phyloP scores from a whole-genome alignment of 2,888 invertebrate genomes.

The Rhamphomyia laevipes region DNA sequence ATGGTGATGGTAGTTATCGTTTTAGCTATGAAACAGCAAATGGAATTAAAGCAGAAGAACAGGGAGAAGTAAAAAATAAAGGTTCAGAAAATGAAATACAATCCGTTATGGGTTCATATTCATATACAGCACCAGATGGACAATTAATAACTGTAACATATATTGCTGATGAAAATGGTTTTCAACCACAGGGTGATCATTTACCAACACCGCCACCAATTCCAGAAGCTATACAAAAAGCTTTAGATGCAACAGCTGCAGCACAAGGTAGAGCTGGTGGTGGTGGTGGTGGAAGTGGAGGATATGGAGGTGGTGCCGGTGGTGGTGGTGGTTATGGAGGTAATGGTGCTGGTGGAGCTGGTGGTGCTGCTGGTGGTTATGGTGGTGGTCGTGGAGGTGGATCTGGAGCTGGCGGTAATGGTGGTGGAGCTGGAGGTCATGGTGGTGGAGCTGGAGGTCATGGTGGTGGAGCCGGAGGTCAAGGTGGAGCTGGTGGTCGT shows the following conservation, averaged over 20 bases:
- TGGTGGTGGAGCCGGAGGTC: slow-evolving; percentile 15
- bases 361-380: slow-evolving; percentile 15
- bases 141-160: slow-evolving; percentile 48
- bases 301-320: slow-evolving; percentile 20
- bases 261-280: slow-evolving; percentile 26
- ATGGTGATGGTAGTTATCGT: slow-evolving; percentile 46
- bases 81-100: slow-evolving; percentile 45
- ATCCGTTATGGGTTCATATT: slow-evolving; percentile 47
- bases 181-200: slow-evolving; percentile 45
- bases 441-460: slow-evolving; percentile 16
- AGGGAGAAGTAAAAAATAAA: slow-evolving; percentile 48
- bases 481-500: slow-evolving; percentile 12
- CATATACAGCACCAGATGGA: slow-evolving; percentile 55
- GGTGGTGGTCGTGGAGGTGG: slow-evolving; percentile 15
- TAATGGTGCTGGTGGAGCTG: slow-evolving; percentile 19
- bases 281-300: slow-evolving; percentile 29
- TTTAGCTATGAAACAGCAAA: slow-evolving; percentile 52
- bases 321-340: slow-evolving; percentile 17
- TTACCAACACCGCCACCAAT: slow-evolving; percentile 53
- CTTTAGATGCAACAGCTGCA: slow-evolving; percentile 36
- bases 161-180: slow-evolving; percentile 54
- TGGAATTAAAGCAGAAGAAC: slow-evolving; percentile 50
- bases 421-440: slow-evolving; percentile 18
- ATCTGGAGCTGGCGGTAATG: slow-evolving; percentile 17
- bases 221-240: slow-evolving; percentile 49